These are phyloP conservation scores for Gorsachius magnificus DNA, from an alignment of 2,797 vertebrate genomes.

Conservation along the genomic window DNA sequence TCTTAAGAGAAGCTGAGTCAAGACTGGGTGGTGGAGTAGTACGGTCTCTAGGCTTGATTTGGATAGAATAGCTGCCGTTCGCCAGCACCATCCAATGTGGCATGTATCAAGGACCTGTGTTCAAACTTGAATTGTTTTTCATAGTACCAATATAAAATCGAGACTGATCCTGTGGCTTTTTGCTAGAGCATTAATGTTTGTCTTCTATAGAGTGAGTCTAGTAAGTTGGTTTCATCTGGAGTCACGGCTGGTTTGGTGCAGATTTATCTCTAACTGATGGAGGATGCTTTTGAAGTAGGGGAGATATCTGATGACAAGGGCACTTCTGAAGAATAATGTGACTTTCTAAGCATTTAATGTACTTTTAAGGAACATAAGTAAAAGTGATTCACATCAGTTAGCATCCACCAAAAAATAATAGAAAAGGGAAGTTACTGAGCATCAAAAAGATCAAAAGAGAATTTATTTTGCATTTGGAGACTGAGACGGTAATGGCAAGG, in stretches of 20 bases:
- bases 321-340: neutral
- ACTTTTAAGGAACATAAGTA: neutral
- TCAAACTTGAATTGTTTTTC: neutral
- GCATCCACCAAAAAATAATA: neutral
- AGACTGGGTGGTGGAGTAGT: neutral
- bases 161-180: neutral
- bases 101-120: neutral
- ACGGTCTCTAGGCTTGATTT: neutral
- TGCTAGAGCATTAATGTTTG: neutral
- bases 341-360: neutral
- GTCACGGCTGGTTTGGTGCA: neutral
- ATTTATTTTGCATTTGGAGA: neutral
- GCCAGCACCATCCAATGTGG: neutral
- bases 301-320: neutral
- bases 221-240: neutral
- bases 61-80: neutral
- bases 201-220: rapidly evolving
- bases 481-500: neutral
- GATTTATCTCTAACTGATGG: neutral
- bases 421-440: neutral
- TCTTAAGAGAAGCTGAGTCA: neutral
- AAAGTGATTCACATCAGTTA: neutral
- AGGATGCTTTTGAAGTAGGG: neutral
- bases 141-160: neutral
- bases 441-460: neutral